A percentile compares a stretch with the other conserved stretches of the same genome.
Conservation (phyloP, 2,113 vertebrate species). For the Microtus richardsoni region DNA sequence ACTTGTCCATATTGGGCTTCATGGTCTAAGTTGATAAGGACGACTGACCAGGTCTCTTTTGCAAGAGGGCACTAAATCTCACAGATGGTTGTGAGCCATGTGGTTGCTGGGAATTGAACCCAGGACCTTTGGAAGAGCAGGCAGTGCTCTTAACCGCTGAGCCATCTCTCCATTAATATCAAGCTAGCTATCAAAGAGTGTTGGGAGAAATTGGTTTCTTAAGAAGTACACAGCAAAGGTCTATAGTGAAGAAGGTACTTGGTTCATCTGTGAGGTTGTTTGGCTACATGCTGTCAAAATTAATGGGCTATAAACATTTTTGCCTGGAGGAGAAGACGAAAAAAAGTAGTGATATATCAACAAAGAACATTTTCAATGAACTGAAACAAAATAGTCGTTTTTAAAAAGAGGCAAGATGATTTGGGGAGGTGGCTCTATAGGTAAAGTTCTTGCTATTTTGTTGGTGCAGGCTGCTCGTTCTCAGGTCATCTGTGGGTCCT, state of each 20-base stretch:
- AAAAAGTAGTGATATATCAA: neutral
- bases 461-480: no score
- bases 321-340: neutral
- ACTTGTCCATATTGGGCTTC: no score
- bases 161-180: no score
- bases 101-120: no score
- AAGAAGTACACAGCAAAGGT: neutral
- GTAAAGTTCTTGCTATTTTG: neutral
- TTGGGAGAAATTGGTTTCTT: neutral
- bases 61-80: no score
- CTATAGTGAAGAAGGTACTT: neutral
- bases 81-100: no score
- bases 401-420: neutral
- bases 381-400: neutral
- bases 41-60: no score
- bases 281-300: neutral
- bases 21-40: no score
- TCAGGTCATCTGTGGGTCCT: no score
- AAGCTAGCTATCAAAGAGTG: neutral
- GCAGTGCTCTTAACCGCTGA: no score
- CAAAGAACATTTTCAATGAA: neutral
- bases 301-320: neutral
- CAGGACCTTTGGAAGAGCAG: no score
- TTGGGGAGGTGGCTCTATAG: neutral
- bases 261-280: neutral